Evolutionary conservation across 2,797 vertebrate genomes (phyloP).

Genomic region (Xenopus petersii): DNA sequence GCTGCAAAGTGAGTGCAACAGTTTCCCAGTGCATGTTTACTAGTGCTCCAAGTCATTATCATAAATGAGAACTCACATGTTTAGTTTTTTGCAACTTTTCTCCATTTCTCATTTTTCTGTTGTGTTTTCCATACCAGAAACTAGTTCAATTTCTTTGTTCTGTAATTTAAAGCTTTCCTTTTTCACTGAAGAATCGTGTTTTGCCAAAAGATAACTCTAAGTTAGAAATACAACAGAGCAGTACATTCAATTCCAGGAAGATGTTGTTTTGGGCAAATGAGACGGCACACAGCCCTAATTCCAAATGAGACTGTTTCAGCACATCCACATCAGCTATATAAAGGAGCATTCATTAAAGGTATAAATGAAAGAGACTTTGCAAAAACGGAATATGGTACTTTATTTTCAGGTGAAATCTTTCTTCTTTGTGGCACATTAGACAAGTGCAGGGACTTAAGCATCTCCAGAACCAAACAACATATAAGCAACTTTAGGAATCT

Average conservation of each 20-base stretch:
- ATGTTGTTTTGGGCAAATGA: not conserved
- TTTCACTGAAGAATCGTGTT: not conserved
- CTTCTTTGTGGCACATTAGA: not conserved
- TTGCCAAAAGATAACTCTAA: not conserved
- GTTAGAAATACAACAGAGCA: not conserved
- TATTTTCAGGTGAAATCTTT: too few species aligned
- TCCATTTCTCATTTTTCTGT: too few species aligned
- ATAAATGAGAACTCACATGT: too few species aligned
- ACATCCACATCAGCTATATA: not conserved
- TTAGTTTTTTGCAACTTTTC: too few species aligned
- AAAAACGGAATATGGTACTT: too few species aligned
- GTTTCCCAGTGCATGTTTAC: too few species aligned
- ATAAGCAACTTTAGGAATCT: too few species aligned
- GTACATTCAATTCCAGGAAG: conserved; percentile 8
- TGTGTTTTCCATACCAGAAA: too few species aligned
- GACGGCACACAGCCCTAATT: not conserved
- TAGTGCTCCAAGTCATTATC: too few species aligned
- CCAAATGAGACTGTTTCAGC: not conserved
- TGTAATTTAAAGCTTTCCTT: not conserved
- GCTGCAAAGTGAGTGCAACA: too few species aligned
- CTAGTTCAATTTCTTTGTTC: not conserved
- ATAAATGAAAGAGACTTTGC: not conserved
- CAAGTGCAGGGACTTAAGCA: too few species aligned
- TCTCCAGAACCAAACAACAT: too few species aligned
- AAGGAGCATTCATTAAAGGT: not conserved